Conservation (phyloP, 64 coral and sea anemone genomes). For the Catalaphyllia jardinei region DNA sequence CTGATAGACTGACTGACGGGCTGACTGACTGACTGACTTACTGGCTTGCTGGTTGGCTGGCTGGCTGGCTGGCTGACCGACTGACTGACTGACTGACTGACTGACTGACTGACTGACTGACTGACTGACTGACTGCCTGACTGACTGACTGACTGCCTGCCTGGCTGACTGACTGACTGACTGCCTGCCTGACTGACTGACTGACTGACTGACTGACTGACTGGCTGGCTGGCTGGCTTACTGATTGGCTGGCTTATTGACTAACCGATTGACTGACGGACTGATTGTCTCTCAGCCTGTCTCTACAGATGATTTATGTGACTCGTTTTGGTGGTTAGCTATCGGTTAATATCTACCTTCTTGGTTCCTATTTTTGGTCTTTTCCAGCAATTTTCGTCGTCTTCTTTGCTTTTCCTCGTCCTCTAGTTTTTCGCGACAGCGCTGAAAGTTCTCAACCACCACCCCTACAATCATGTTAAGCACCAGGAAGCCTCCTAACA, state of each 20-base stretch:
- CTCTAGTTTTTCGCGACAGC: constrained; percentile 78
- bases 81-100: too few species aligned
- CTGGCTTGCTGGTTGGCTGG: too few species aligned
- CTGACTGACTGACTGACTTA: too few species aligned
- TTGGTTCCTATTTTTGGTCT: constrained; percentile 31
- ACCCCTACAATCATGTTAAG: constrained; percentile 99
- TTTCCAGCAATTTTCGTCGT: constrained; percentile 6
- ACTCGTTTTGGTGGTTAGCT: background rate
- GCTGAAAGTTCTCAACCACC: constrained; percentile 97
- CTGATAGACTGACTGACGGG: background rate
- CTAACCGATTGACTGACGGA: too few species aligned
- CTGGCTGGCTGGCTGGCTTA: too few species aligned
- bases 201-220: too few species aligned
- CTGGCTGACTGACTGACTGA: background rate
- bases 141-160: background rate
- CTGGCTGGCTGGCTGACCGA: too few species aligned
- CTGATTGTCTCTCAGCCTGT: too few species aligned
- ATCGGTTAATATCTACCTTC: background rate
- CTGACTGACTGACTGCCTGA: background rate
- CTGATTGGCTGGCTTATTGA: too few species aligned
- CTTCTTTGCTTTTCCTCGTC: constrained; percentile 64
- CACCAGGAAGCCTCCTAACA: constrained; percentile 92
- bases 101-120: background rate
- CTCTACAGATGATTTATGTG: too few species aligned
- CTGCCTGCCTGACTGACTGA: background rate